Evolutionary conservation across 2,797 vertebrate genomes (phyloP).

Genomic region (Sebastes vulpes): DNA sequence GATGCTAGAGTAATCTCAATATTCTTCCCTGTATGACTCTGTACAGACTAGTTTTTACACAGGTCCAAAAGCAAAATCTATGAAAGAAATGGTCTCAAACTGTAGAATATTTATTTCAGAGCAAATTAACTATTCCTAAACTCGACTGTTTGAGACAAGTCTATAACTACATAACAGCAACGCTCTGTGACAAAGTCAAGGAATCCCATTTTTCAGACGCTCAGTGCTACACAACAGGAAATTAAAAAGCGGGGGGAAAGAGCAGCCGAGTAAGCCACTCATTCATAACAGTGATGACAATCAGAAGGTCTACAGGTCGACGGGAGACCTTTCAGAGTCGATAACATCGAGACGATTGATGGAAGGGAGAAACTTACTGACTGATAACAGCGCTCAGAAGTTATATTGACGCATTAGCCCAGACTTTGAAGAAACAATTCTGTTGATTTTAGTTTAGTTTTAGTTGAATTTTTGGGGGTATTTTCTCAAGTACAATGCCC

Average conservation of each 20-base stretch:
- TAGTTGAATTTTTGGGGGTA: not conserved
- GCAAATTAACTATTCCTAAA: too few species aligned
- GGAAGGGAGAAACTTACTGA: slow-evolving; percentile 27
- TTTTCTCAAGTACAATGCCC: not conserved
- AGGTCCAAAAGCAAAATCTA: too few species aligned
- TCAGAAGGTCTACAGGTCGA: slow-evolving; percentile 47
- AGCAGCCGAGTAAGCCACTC: slow-evolving; percentile 40
- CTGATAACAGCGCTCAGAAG: slow-evolving; percentile 24
- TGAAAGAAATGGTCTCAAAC: too few species aligned
- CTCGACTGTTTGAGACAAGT: slow-evolving; percentile 2
- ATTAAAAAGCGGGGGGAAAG: slow-evolving; percentile 73
- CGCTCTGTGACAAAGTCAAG: slow-evolving; percentile 20
- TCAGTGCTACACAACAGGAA: slow-evolving; percentile 78
- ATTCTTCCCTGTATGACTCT: not conserved
- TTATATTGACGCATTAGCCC: not conserved
- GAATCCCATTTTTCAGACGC: slow-evolving; percentile 42
- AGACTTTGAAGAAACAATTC: not conserved
- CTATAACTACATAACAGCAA: slow-evolving; percentile 7
- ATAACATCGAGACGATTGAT: slow-evolving; percentile 63
- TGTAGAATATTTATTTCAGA: too few species aligned
- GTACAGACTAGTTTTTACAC: too few species aligned
- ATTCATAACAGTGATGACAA: slow-evolving; percentile 61
- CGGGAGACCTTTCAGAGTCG: slow-evolving; percentile 48
- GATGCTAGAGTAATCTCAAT: not conserved
- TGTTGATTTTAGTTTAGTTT: not conserved